A percentile compares a stretch with the other conserved stretches of the same genome.
Evolutionary conservation across 2,113 vertebrate species (phyloP).

Genomic region (Lethenteron camtschaticum): DNA sequence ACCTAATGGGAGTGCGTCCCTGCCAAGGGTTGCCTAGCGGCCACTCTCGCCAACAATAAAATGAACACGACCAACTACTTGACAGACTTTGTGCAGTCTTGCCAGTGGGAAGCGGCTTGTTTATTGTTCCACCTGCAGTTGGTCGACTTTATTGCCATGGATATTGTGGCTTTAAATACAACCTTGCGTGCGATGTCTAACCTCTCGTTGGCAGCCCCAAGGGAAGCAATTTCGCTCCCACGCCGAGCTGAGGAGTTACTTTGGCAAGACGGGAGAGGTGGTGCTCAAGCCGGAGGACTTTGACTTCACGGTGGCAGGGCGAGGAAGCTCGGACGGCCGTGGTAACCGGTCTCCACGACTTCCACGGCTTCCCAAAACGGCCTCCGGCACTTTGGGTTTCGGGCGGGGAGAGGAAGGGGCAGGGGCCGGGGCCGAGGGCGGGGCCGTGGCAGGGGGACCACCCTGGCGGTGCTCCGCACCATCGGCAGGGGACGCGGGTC

Average conservation of each 20-base stretch:
- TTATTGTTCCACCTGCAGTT: too few relatives aligned
- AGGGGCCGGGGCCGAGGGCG: constrained; percentile 40
- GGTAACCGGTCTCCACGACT: constrained; percentile 63
- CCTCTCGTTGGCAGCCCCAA: constrained; percentile 28
- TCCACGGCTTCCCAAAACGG: constrained; percentile 42
- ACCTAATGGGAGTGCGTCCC: too few relatives aligned
- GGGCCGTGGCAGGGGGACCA: not conserved
- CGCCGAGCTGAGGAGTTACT: constrained; percentile 72
- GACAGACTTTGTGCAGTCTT: too few relatives aligned
- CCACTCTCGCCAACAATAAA: too few relatives aligned
- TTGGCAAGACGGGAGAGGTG: constrained; percentile 75
- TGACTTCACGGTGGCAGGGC: constrained; percentile 78
- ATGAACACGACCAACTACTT: too few relatives aligned
- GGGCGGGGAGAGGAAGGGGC: constrained; percentile 22
- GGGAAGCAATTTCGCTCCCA: constrained; percentile 84
- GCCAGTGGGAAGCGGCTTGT: too few relatives aligned
- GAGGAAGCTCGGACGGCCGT: constrained; percentile 60
- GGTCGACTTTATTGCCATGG: too few relatives aligned
- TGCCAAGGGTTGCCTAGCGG: too few relatives aligned
- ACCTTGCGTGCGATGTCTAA: too few relatives aligned
- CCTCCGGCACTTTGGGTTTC: constrained; percentile 17
- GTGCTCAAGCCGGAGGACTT: constrained; percentile 76
- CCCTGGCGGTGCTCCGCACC: too few relatives aligned
- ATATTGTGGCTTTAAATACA: too few relatives aligned
- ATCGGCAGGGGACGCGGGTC: not conserved